A percentile compares a stretch with the other conserved stretches of the same genome.
phyloP scores from a whole-genome alignment of 2,797 vertebrate species.

The Sebastes matsubarae region DNA sequence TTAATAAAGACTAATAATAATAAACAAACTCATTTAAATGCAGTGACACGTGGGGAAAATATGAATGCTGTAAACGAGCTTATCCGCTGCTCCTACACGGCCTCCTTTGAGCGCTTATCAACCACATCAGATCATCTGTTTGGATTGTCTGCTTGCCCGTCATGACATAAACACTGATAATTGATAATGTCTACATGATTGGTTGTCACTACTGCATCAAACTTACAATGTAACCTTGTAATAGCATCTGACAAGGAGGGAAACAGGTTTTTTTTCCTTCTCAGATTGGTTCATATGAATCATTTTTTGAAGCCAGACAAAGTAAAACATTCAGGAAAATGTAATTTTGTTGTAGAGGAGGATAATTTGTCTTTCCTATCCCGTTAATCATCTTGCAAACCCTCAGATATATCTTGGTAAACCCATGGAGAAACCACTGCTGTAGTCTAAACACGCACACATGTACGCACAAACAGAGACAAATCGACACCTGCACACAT shows the following conservation, averaged over 20 bases:
- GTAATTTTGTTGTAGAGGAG: neutral
- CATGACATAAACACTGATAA: neutral
- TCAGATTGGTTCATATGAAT: neutral
- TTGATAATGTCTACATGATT: neutral
- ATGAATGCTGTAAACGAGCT: neutral
- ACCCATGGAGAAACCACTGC: neutral
- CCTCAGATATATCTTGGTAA: neutral
- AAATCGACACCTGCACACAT: conserved; percentile 6
- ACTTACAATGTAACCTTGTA: neutral
- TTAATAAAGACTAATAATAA: neutral
- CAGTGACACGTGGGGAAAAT: neutral
- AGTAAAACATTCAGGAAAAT: neutral
- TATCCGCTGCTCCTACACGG: neutral
- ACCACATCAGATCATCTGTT: neutral
- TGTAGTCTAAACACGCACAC: neutral
- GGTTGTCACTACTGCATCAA: neutral
- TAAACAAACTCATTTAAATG: neutral
- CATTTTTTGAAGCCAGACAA: neutral
- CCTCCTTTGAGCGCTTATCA: neutral
- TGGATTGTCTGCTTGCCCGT: neutral
- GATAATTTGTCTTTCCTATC: neutral
- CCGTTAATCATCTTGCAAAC: neutral
- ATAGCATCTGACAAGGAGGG: neutral
- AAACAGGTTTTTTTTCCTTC: neutral
- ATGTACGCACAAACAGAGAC: neutral